These are phyloP conservation scores for Melanerpes aurifrons DNA, from an alignment of 2,113 vertebrate species.

Conservation along the genomic window DNA sequence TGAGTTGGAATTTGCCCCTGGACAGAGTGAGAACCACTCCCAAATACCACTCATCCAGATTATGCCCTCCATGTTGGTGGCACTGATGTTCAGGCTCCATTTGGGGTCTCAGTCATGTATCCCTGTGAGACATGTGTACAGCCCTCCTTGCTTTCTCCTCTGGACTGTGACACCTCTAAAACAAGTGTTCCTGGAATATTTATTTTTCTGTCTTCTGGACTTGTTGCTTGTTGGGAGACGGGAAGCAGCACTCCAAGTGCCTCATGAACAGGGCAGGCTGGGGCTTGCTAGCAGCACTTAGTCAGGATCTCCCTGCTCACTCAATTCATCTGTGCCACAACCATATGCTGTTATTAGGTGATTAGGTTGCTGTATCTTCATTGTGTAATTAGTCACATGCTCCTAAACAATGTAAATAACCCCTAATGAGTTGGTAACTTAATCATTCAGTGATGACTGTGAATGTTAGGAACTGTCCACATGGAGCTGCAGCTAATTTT, in stretches of 20 bases:
- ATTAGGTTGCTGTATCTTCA: slow-evolving; percentile 51
- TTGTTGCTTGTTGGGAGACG: neutral
- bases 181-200: neutral
- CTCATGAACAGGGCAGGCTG: neutral
- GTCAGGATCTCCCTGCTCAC: neutral
- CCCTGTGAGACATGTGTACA: rapidly evolving
- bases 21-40: slow-evolving; percentile 37
- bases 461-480: slow-evolving; percentile 17
- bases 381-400: slow-evolving; percentile 63
- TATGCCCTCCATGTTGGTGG: rapidly evolving
- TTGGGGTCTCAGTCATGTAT: neutral
- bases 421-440: slow-evolving; percentile 37
- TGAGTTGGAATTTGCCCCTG: slow-evolving; percentile 37
- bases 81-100: neutral
- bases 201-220: neutral
- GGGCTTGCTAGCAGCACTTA: slow-evolving; percentile 21
- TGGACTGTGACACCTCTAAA: neutral
- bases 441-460: slow-evolving; percentile 32
- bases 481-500: neutral
- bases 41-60: neutral
- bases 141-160: neutral
- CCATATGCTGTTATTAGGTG: slow-evolving; percentile 40
- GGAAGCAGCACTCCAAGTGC: neutral
- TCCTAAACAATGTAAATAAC: slow-evolving; percentile 53
- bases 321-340: neutral